Base-by-base conservation (phyloP, 2,888 invertebrate genomes). In the Molorchus minor region DNA sequence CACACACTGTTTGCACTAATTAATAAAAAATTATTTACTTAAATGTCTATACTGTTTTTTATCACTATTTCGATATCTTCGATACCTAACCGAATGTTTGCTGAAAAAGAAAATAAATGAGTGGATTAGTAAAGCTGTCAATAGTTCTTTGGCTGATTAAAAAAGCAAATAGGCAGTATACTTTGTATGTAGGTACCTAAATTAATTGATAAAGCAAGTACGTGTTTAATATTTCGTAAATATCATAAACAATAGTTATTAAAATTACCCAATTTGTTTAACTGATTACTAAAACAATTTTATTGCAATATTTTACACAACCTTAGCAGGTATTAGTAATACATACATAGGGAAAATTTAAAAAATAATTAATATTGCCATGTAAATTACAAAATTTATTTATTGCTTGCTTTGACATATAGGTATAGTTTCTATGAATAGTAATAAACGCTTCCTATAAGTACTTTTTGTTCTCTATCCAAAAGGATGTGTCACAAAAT, bases 251-350 rank as follows among this genome's bases (percentile, higher is more conserved):
- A 49, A 47, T 21, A 40, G 40, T 43, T 44, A 53, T 53, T 43
- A 53, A 53, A 52, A 43, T 53, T 53, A 17, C 41, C 43, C 33
- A 53, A 53, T 53, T 19, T 43, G 33, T 44, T 44, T 53, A 35
- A 41, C 19, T 33, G 53, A 53, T 53, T 53, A 44, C 54, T 36
- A 21, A 54, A 54, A 54, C 44, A 54, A 36, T 54, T 54, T 25
- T 36, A 54, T 44, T 54, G 44, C 54, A 54, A 30, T 15, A 13
- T 29, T 44, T 54, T 44, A 36, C 44, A 44, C 54, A 54, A 44
- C 38, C n/a, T n/a, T n/a, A n/a, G n/a, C n/a, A n/a, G n/a, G n/a
- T 17, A 3, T 12, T 17, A 33, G 45, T 25, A 44, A 44, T 41
- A 20, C n/a, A 17, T 45, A 30, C 7, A 7, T 52, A 17, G 25